Conservation (phyloP, 2,113 vertebrate genomes). For the Colius striatus region DNA sequence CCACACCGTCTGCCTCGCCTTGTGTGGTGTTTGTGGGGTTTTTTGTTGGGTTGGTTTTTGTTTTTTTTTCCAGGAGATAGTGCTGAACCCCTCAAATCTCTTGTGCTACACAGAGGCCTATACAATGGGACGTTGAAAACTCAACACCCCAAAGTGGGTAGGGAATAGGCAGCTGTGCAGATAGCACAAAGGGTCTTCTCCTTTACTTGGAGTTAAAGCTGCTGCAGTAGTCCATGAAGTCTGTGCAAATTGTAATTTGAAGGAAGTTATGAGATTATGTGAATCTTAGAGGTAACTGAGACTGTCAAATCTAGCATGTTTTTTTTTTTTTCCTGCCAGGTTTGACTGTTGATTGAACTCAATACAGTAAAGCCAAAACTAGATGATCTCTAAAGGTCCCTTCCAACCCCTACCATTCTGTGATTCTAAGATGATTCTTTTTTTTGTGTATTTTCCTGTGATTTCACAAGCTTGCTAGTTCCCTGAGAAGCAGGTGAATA, state of each 20-base stretch:
- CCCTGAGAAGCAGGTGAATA: neutral
- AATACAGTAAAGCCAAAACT: rapidly evolving
- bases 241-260: rapidly evolving
- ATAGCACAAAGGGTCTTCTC: rapidly evolving
- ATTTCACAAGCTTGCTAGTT: neutral
- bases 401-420: too few relatives aligned
- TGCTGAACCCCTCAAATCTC: too few relatives aligned
- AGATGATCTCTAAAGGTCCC: too few relatives aligned
- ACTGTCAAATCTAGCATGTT: rapidly evolving
- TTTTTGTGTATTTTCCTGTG: rapidly evolving
- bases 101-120: too few relatives aligned
- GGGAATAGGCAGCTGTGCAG: neutral
- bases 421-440: neutral
- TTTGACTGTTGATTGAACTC: neutral
- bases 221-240: rapidly evolving
- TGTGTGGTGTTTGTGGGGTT: neutral
- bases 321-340: neutral
- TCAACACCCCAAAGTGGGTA: rapidly evolving
- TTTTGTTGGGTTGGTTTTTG: too few relatives aligned
- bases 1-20: neutral
- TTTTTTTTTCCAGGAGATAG: rapidly evolving
- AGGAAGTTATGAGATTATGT: neutral
- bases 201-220: rapidly evolving
- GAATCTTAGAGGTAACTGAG: too few relatives aligned
- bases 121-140: neutral